A percentile compares a stretch with the other conserved stretches of the same genome.
Evolutionary conservation across 2,113 vertebrate genomes (phyloP).

Genomic region (Clarias magur): DNA sequence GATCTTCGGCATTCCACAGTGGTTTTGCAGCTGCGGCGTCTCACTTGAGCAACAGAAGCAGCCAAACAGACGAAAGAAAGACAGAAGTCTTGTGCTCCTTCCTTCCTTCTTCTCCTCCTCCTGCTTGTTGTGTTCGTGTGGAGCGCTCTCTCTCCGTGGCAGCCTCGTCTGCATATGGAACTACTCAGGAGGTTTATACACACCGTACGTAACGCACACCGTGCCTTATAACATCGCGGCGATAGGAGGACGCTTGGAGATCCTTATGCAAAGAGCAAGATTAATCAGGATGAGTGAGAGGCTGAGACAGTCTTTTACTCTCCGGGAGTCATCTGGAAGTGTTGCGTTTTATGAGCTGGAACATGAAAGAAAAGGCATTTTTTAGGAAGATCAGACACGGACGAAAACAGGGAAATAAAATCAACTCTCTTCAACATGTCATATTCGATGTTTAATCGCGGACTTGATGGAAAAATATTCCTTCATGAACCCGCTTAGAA

Average conservation of each 20-base stretch:
- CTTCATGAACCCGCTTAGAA: constrained; percentile 6
- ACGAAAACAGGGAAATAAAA: background rate
- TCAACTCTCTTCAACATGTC: background rate
- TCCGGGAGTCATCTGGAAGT: constrained; percentile 28
- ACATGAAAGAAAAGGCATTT: background rate
- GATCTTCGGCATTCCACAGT: constrained; percentile 38
- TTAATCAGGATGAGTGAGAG: background rate
- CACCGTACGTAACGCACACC: constrained; percentile 15
- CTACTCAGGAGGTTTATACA: constrained; percentile 24
- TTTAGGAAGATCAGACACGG: background rate
- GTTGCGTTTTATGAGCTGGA: background rate
- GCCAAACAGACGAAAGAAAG: constrained; percentile 8
- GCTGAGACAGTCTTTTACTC: constrained; percentile 11
- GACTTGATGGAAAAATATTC: background rate
- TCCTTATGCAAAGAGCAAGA: constrained; percentile 28
- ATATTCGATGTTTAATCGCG: background rate
- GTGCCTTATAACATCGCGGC: background rate
- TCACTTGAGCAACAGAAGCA: constrained; percentile 13
- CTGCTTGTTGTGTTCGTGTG: constrained; percentile 29
- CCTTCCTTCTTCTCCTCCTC: background rate
- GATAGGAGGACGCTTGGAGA: constrained; percentile 18
- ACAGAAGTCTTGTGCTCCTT: background rate
- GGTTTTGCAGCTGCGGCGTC: constrained; percentile 31
- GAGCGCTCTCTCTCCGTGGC: background rate
- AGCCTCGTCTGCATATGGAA: constrained; percentile 36